Evolutionary conservation across 53 echinoderm and acorn worm genomes (phyloP).

Genomic region (Holothuria scabra): DNA sequence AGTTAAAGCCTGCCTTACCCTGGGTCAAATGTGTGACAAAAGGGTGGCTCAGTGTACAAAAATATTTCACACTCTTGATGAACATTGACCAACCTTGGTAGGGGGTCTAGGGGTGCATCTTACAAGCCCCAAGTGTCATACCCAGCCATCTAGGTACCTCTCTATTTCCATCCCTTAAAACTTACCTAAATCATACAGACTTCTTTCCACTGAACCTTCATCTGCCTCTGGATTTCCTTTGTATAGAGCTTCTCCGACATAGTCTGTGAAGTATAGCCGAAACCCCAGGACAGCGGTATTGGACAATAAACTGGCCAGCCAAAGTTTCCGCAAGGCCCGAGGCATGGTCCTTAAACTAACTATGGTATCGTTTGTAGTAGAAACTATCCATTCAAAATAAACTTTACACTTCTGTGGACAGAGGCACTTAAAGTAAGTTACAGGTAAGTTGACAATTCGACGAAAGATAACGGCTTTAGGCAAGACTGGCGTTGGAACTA

Average conservation of each 20-base stretch:
- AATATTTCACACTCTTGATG: no score
- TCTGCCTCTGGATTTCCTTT: conserved; percentile 84
- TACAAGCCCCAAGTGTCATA: no score
- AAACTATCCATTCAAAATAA: background rate
- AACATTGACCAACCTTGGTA: no score
- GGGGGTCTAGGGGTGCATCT: no score
- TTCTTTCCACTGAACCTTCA: conserved; percentile 49
- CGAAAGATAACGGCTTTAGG: background rate
- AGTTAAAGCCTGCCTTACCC: no score
- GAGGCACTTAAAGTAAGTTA: conserved; percentile 9
- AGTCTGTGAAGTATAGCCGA: conserved; percentile 91
- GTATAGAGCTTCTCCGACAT: conserved; percentile 86
- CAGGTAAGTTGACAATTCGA: background rate
- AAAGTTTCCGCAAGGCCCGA: conserved; percentile 64
- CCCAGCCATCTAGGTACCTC: no score
- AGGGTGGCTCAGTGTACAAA: no score
- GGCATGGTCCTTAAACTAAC: conserved; percentile 84
- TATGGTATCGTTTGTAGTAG: conserved; percentile 58
- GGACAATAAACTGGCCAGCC: conserved; percentile 76
- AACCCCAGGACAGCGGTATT: conserved; percentile 93
- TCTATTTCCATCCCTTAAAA: background rate
- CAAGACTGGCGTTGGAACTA: background rate
- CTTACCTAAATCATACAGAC: conserved; percentile 84
- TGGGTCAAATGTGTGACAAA: no score
- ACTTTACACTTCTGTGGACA: background rate